phyloP scores from a whole-genome alignment of 2,113 vertebrate genomes.

The Burhinus bistriatus region DNA sequence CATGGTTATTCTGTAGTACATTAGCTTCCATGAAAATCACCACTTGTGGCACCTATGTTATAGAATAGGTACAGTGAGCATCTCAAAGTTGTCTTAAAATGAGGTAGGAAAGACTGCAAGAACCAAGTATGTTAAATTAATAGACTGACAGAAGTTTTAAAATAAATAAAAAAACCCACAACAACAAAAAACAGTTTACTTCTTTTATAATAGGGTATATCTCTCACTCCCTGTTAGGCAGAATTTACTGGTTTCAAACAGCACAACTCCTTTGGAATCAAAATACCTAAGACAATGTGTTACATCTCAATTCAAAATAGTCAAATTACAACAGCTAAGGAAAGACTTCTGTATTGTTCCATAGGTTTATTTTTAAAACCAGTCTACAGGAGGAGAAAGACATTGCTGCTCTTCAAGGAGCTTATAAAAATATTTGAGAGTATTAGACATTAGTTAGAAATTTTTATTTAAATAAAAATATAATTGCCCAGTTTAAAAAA shows the following conservation, averaged over 20 bases:
- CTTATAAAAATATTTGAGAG: not conserved
- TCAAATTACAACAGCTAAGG: not conserved
- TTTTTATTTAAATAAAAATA: not conserved
- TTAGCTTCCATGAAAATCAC: not conserved
- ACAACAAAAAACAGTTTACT: not conserved
- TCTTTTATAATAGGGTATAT: not conserved
- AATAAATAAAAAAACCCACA: not conserved
- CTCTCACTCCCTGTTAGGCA: not conserved
- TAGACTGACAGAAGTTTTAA: not conserved
- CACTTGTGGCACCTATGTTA: not conserved
- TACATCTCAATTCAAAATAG: not conserved
- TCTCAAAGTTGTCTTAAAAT: not conserved
- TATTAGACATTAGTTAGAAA: not conserved
- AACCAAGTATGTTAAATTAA: not conserved
- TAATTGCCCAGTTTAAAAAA: not conserved
- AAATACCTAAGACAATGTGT: not conserved
- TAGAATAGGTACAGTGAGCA: not conserved
- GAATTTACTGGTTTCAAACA: not conserved
- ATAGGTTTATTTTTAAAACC: not conserved
- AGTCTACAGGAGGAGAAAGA: not conserved
- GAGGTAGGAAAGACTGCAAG: not conserved
- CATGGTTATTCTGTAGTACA: not conserved
- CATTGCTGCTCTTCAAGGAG: not conserved
- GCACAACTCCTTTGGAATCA: not conserved
- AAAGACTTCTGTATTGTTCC: not conserved